Percentiles rank a stretch among this genome's conserved stretches.
phyloP scores from a whole-genome alignment of 1,140 invertebrate genomes.

The Spodoptera frugiperda region DNA sequence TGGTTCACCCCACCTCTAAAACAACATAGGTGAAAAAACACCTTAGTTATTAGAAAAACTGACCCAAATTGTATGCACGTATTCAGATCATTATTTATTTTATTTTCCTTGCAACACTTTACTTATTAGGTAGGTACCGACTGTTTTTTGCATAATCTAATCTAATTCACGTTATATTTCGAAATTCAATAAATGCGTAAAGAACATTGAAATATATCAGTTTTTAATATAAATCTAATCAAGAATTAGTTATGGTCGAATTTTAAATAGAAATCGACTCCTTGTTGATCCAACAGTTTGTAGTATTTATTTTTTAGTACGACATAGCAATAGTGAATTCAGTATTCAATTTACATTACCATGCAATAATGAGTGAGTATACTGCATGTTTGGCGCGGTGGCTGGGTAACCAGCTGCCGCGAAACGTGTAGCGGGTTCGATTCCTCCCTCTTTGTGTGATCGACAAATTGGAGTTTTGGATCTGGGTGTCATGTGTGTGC shows the following conservation, averaged over 20 bases:
- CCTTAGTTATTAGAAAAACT: constrained; percentile 45
- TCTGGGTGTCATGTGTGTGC: too few relatives aligned
- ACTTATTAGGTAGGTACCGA: too few relatives aligned
- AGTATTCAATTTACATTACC: too few relatives aligned
- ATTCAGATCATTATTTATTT: constrained; percentile 48
- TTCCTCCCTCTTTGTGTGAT: too few relatives aligned
- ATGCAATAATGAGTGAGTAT: too few relatives aligned
- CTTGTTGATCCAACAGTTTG: constrained; percentile 5
- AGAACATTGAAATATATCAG: not conserved
- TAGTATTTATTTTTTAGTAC: too few relatives aligned
- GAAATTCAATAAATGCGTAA: not conserved
- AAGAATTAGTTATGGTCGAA: not conserved
- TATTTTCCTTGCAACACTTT: constrained; percentile 15
- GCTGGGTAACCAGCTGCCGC: too few relatives aligned
- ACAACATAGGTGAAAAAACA: constrained; percentile 42
- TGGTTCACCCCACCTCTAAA: constrained; percentile 26
- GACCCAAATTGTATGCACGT: constrained; percentile 45
- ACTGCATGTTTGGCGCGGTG: too few relatives aligned
- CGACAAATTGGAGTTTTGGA: too few relatives aligned
- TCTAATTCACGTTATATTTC: not conserved
- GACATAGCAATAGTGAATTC: too few relatives aligned
- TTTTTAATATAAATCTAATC: constrained; percentile 2
- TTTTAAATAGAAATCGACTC: not conserved
- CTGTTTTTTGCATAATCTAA: constrained; percentile 6
- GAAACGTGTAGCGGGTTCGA: too few relatives aligned